These are phyloP conservation scores for Mythimna vitellina DNA, from an alignment of 2,888 invertebrate species.

Conservation along the genomic window DNA sequence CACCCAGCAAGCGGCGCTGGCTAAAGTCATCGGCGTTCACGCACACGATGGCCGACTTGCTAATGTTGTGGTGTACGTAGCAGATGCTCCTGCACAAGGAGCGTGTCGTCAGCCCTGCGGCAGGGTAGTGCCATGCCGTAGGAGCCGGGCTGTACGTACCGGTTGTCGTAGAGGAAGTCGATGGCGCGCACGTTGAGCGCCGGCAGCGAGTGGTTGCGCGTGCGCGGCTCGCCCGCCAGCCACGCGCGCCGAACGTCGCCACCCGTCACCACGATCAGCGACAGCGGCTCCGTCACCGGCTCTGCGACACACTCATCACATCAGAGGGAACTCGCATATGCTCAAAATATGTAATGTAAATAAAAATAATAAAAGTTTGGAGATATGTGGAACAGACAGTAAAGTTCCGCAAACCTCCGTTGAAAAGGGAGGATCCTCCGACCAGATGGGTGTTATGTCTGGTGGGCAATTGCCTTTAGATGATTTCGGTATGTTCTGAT, in stretches of 20 bases:
- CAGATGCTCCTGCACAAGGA: conserved; percentile 89
- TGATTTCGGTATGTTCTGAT: too few species aligned
- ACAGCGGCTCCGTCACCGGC: conserved; percentile 91
- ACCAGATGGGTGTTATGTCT: too few species aligned
- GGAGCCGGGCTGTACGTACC: conserved; percentile 65
- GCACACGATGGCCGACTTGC: conserved; percentile 91
- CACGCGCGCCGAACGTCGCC: conserved; percentile 92
- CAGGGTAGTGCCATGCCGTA: too few species aligned
- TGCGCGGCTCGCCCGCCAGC: conserved; percentile 54
- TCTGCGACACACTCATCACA: conserved; percentile 82
- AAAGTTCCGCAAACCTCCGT: too few species aligned
- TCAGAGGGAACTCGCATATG: background rate
- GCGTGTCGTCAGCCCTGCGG: background rate
- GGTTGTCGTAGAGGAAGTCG: conserved; percentile 82
- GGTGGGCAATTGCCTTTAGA: too few species aligned
- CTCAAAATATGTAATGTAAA: too few species aligned
- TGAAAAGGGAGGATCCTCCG: too few species aligned
- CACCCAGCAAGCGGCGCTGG: conserved; percentile 89
- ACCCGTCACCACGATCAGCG: conserved; percentile 93
- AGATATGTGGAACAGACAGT: too few species aligned
- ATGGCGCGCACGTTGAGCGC: conserved; percentile 84
- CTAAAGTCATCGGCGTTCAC: conserved; percentile 92
- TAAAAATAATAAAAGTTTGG: too few species aligned
- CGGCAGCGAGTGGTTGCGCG: conserved; percentile 67
- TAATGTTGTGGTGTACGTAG: conserved; percentile 93